Evolutionary conservation across 1,140 invertebrate genomes (phyloP).

Genomic region (Zaprionus nigranus): DNA sequence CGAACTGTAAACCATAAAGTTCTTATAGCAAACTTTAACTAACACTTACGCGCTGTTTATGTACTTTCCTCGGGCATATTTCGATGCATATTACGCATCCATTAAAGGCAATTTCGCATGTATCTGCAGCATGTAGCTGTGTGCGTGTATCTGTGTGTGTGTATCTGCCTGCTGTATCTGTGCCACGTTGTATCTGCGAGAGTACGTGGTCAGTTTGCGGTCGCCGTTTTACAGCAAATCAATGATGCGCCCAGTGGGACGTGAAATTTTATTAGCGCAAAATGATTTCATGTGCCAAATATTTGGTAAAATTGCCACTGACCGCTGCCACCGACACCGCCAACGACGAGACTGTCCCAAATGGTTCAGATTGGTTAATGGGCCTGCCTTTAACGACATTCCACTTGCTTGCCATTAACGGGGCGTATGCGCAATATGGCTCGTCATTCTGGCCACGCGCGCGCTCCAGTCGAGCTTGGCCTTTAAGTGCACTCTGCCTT

Average conservation of each 20-base stretch:
- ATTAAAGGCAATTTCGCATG: background rate
- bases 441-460: slow-evolving; percentile 68
- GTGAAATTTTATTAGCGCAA: slow-evolving; percentile 78
- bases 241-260: slow-evolving; percentile 57
- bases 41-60: slow-evolving; percentile 8
- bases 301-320: slow-evolving; percentile 75
- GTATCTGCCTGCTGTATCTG: slow-evolving; percentile 7
- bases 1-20: slow-evolving; percentile 7
- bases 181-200: too few relatives aligned
- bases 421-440: slow-evolving; percentile 71
- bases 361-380: slow-evolving; percentile 70
- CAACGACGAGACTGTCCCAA: slow-evolving; percentile 46
- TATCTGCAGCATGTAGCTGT: background rate
- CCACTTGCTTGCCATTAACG: slow-evolving; percentile 57
- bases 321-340: slow-evolving; percentile 25
- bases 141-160: slow-evolving; percentile 10
- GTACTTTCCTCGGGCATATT: background rate
- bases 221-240: slow-evolving; percentile 72
- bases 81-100: background rate
- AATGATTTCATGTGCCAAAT: slow-evolving; percentile 83
- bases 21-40: slow-evolving; percentile 17
- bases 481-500: slow-evolving; percentile 75
- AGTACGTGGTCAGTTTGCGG: slow-evolving; percentile 56
- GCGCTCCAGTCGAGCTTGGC: slow-evolving; percentile 17
- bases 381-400: slow-evolving; percentile 44